A percentile compares a stretch with the other conserved stretches of the same genome.
Evolutionary conservation across 2,888 invertebrate genomes (phyloP).

Genomic region (Nemurella pictetii): DNA sequence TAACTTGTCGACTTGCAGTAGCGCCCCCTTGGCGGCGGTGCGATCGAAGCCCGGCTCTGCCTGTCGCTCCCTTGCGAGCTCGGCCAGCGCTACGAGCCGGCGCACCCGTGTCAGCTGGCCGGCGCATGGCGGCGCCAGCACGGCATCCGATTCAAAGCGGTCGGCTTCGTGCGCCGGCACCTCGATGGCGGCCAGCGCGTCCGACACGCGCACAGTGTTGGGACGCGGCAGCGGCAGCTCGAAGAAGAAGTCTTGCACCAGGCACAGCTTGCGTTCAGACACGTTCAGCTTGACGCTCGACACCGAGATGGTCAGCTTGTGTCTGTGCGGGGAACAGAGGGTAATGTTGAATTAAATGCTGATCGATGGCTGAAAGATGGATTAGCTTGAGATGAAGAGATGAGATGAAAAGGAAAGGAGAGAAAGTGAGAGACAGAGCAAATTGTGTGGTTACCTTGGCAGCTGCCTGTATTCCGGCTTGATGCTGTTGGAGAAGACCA

Average conservation of each 20-base stretch:
- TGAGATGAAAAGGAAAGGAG: neutral
- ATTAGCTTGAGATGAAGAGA: neutral
- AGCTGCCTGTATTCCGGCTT: slow-evolving; percentile 70
- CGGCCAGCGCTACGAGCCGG: slow-evolving; percentile 37
- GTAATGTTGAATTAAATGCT: neutral
- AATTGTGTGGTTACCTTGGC: slow-evolving; percentile 57
- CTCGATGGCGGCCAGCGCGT: slow-evolving; percentile 33
- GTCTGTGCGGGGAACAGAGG: slow-evolving; percentile 54
- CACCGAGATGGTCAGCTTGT: slow-evolving; percentile 74
- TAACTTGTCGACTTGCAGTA: slow-evolving; percentile 52
- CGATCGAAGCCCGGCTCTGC: slow-evolving; percentile 49
- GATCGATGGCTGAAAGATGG: neutral
- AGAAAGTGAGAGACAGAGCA: neutral
- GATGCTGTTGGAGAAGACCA: slow-evolving; percentile 74
- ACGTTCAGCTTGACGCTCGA: slow-evolving; percentile 74
- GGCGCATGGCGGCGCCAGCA: slow-evolving; percentile 40
- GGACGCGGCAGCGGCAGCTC: slow-evolving; percentile 55
- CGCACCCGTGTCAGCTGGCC: slow-evolving; percentile 38
- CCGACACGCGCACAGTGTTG: slow-evolving; percentile 44
- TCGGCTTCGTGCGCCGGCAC: slow-evolving; percentile 20
- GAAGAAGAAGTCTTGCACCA: slow-evolving; percentile 65
- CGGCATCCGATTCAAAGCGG: slow-evolving; percentile 38
- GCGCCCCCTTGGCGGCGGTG: slow-evolving; percentile 52
- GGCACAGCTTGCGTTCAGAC: slow-evolving; percentile 70
- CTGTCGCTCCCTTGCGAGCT: slow-evolving; percentile 32